Evolutionary conservation across 2,888 invertebrate genomes (phyloP).

Genomic region (Thumatha senex): DNA sequence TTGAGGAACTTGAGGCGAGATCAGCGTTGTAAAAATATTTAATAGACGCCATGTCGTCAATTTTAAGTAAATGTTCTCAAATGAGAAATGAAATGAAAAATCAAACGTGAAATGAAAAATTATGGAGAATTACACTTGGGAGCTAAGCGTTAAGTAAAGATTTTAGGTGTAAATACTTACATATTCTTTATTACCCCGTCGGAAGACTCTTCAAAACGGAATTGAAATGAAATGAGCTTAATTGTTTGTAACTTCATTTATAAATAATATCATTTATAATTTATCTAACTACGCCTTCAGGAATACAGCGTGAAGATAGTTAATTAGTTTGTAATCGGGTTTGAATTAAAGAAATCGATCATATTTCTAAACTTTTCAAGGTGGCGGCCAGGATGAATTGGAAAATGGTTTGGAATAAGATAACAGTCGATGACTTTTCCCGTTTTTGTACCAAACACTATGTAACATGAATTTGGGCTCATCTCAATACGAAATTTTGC

Average conservation of each 20-base stretch:
- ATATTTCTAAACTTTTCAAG: too few species aligned
- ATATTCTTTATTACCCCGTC: too few species aligned
- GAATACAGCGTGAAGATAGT: too few species aligned
- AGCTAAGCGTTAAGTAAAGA: neutral
- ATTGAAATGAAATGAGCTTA: too few species aligned
- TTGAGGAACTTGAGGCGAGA: conserved; percentile 12
- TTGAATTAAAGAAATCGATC: too few species aligned
- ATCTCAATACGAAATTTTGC: too few species aligned
- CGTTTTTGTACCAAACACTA: conserved; percentile 3
- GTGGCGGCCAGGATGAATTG: conserved; percentile 24
- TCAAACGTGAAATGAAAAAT: conserved; percentile 17
- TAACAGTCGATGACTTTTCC: conserved; percentile 6
- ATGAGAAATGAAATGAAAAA: conserved; percentile 13
- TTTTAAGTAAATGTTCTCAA: conserved; percentile 15
- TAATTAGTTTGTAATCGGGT: too few species aligned
- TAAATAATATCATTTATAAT: too few species aligned
- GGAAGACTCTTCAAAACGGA: too few species aligned
- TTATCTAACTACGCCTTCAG: too few species aligned
- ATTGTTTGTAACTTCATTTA: too few species aligned
- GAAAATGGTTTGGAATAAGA: conserved; percentile 22
- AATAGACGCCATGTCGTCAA: conserved; percentile 29
- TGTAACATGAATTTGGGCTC: conserved; percentile 8
- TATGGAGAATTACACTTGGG: conserved; percentile 8
- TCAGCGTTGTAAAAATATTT: conserved; percentile 23
- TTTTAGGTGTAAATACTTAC: neutral